These are phyloP conservation scores for Rhabdomys dilectus DNA, from an alignment of 2,113 vertebrate genomes.

Conservation along the genomic window DNA sequence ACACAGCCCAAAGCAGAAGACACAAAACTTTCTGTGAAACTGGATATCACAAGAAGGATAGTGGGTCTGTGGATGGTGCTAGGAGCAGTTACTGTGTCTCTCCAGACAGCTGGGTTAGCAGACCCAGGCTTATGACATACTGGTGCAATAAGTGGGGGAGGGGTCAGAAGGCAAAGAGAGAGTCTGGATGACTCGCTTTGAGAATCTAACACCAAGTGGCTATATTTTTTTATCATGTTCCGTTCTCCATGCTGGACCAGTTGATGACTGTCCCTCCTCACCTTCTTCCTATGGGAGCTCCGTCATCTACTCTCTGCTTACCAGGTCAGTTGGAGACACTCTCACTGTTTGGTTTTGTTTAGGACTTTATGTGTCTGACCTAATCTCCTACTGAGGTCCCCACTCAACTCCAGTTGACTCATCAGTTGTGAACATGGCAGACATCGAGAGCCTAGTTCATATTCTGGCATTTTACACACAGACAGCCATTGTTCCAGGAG, in stretches of 20 bases:
- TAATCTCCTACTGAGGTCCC: conserved; percentile 22
- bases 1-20: conserved; percentile 36
- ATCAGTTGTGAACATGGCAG: conserved; percentile 56
- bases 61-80: background rate
- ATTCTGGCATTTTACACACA: conserved; percentile 40
- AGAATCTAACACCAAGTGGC: background rate
- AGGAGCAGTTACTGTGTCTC: background rate
- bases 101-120: background rate
- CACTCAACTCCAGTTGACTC: conserved; percentile 31
- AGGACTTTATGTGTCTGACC: background rate
- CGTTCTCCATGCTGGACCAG: background rate
- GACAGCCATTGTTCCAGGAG: conserved; percentile 65
- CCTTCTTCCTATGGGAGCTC: background rate
- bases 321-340: background rate
- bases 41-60: background rate
- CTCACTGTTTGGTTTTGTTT: background rate
- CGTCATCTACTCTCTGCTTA: background rate
- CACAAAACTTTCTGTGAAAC: background rate
- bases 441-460: background rate
- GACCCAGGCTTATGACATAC: background rate
- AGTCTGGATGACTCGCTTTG: background rate
- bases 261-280: background rate
- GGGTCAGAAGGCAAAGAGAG: background rate
- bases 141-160: background rate
- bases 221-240: background rate